phyloP scores from a whole-genome alignment of 37 sponge, comb jelly and placozoan genomes.

The Bolinopsis microptera region DNA sequence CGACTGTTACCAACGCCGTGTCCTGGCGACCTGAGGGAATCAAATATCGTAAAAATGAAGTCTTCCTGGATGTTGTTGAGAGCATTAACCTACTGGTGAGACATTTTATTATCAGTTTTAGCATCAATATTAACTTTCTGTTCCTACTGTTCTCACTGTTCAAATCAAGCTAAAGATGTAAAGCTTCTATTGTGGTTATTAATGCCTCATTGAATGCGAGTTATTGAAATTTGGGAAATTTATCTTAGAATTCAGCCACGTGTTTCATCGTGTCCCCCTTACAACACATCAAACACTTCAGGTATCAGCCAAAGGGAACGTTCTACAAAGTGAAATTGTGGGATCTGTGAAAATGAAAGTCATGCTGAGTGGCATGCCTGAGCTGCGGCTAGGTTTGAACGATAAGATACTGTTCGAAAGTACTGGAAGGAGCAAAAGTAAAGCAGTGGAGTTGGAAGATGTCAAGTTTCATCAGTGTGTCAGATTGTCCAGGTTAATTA shows the following conservation, averaged over 20 bases:
- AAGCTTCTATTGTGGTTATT: too few species aligned
- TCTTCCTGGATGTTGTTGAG: constrained; percentile 96
- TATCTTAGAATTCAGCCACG: too few species aligned
- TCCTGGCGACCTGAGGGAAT: constrained; percentile 95
- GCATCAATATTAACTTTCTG: too few species aligned
- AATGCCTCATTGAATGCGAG: too few species aligned
- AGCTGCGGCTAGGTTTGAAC: constrained; percentile 92
- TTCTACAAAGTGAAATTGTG: constrained; percentile 90
- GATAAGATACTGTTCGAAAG: constrained; percentile 95
- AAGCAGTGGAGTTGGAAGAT: constrained; percentile 95
- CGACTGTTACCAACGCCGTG: constrained; percentile 99
- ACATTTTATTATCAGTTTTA: not conserved
- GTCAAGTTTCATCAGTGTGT: constrained; percentile 99
- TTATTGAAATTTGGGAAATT: too few species aligned
- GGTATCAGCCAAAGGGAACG: constrained; percentile 89
- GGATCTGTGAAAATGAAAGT: constrained; percentile 94
- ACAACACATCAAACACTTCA: constrained; percentile 53
- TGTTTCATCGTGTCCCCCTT: too few species aligned
- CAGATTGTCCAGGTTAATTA: constrained; percentile 76
- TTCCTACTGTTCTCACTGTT: too few species aligned
- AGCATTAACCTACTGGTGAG: constrained; percentile 92
- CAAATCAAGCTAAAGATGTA: too few species aligned
- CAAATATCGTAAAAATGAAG: constrained; percentile 93
- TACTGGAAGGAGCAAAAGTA: constrained; percentile 83
- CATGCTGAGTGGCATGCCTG: constrained; percentile 94